A percentile compares a stretch with the other conserved stretches of the same genome.
Evolutionary conservation across 1,140 invertebrate species (phyloP).

Genomic region (Tetramorium alpestre): DNA sequence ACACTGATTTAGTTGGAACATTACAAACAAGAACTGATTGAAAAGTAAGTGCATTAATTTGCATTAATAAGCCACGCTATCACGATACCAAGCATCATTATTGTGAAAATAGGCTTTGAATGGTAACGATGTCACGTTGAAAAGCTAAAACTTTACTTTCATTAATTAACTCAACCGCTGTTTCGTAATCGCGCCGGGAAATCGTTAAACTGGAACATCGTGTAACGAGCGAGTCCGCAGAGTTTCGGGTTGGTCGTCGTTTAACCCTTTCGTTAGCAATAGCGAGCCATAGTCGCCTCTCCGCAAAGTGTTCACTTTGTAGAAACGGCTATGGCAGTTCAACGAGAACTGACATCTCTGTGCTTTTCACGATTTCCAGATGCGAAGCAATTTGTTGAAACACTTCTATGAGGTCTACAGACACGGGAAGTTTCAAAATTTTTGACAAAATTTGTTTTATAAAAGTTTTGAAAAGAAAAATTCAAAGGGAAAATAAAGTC

Average conservation of each 20-base stretch:
- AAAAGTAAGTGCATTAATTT: neutral
- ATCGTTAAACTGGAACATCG: slow-evolving; percentile 54
- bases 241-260: slow-evolving; percentile 42
- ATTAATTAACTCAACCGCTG: slow-evolving; percentile 58
- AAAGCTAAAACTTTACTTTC: slow-evolving; percentile 54
- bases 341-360: slow-evolving; percentile 30
- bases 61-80: neutral
- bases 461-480: neutral
- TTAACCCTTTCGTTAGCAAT: slow-evolving; percentile 56
- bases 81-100: neutral
- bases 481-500: neutral
- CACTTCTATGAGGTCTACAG: neutral
- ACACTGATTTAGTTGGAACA: neutral
- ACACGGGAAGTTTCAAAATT: neutral
- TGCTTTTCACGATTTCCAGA: slow-evolving; percentile 26
- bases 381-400: slow-evolving; percentile 40
- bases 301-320: slow-evolving; percentile 53
- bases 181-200: slow-evolving; percentile 36
- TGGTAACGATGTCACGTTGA: slow-evolving; percentile 23
- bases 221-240: slow-evolving; percentile 49
- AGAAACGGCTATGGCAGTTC: slow-evolving; percentile 10
- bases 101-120: slow-evolving; percentile 10
- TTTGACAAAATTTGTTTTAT: neutral
- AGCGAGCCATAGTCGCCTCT: slow-evolving; percentile 20
- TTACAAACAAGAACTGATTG: neutral